Base-by-base conservation (phyloP, 2,888 invertebrate species). In the Drosophila fungiperda region DNA sequence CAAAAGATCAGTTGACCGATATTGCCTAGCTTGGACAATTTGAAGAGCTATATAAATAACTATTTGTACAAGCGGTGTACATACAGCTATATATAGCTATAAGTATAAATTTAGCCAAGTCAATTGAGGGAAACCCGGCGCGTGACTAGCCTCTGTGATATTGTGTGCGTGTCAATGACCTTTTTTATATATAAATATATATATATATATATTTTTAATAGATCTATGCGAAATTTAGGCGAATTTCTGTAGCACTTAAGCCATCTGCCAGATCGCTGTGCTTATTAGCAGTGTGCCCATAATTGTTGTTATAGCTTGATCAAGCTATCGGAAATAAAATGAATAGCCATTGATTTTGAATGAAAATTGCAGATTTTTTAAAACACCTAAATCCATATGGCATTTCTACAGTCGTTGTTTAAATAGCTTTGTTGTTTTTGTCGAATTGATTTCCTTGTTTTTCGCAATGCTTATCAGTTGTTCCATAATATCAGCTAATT, bases 121-220 rank as follows among this genome's bases (percentile, higher is more conserved):
- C 38, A 53, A 57, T 45, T 49, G 70, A 64, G 77, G 77, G 77
- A 80, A 78, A 80, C 71, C 76, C 77, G 83, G 78, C 80, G 82
- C 87, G 83, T 87, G 87, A 82, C 85, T 64, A 68, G 83, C 62
- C 65, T 84, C 57, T 65, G 62, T 53, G 73, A 86, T 76, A 63
- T 65, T 11, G 23, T 23, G 50, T 68, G 71, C 73, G 68, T 74
- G 89, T 87, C 84, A 85, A 84, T 77, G 84, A 85, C 83, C 83
- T 73, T 70, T 59, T 71, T 54, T 55, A 32, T 15, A n/a, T 52
- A 42, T 35, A 17, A 15, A 35, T 59, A 7, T 64, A 3, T 12
- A n/a, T 58, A 26, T 26, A 26, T 26, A 26, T 29, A 5, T 1
- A 12, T 5, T 49, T 59, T 5, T 57, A 70, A 57, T 66, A 50